Evolutionary conservation across 2,888 invertebrate species (phyloP), one percentile per base, ranked within the genome.

Genomic region (Ichneumoninae sp.): DNA sequence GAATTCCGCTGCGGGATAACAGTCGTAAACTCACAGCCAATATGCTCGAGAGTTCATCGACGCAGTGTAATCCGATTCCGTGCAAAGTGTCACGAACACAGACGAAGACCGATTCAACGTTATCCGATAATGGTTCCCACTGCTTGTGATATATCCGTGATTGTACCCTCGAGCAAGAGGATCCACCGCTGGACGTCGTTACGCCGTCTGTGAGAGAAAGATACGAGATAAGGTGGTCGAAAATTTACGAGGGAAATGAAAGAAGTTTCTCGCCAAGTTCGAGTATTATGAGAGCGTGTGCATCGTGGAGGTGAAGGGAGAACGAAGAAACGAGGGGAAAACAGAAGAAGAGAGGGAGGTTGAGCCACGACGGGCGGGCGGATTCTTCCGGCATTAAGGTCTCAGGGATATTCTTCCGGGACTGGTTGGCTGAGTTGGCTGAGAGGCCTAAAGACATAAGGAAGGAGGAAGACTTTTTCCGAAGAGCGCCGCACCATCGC

Each of bases 211-310:
- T 66, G 36, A 68, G 75, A 54, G 80, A 66, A 65, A 63, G 60
- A 57, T 33, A 50, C 54, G 78, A 79, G 75, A 75, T 78, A 54
- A 78, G 80, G 75, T 22, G 63, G 44, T 33, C 22, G 70, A 71
- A 68, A 80, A 87, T 87, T 87, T 85, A 86, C 71, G 86, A 86
- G 81, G 73, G 74, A 85, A 87, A 87, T 87, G 83, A 87, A 82
- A 80, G 81, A 85, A 85, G 80, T 85, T 87, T 85, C 66, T 85
- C 83, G 84, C 81, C 30, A 33, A 70, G 73, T 44, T 69, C 73
- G 71, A 74, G 81, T 83, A 86, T 79, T 76, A 75, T 79, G 79
- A 76, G 83, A 78, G 60, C 57, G 74, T 36, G 75, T 73, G 82
- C 70, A 68, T 80, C 80, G 81, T 69, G 82, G 84, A 81, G 71